phyloP scores from a whole-genome alignment of 2,888 invertebrate genomes.

The Phyllotreta striolata region DNA sequence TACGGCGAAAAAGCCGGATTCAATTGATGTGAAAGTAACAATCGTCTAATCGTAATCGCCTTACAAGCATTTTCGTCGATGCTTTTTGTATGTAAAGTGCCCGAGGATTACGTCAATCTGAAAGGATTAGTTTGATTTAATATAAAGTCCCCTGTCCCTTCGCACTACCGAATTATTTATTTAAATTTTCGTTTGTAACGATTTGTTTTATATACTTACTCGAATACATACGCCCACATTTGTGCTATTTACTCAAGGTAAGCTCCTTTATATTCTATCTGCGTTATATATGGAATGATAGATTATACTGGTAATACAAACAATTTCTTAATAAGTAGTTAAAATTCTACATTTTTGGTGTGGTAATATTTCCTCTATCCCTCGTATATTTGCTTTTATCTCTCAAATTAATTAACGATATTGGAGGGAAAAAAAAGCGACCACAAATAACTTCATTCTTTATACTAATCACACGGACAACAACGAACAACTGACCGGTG shows the following conservation, averaged over 20 bases:
- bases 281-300: not conserved
- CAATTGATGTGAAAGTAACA: slow-evolving; percentile 13
- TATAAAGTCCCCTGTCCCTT: slow-evolving; percentile 8
- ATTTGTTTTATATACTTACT: slow-evolving; percentile 7
- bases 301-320: not conserved
- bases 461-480: not conserved
- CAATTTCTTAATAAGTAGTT: not conserved
- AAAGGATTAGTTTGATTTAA: slow-evolving; percentile 12
- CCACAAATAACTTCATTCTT: slow-evolving; percentile 11
- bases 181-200: slow-evolving; percentile 2
- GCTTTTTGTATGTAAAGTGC: not conserved
- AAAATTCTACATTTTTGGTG: not conserved
- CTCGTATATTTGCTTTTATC: not conserved
- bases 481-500: not conserved
- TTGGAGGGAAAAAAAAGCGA: not conserved
- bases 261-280: not conserved
- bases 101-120: slow-evolving; percentile 11
- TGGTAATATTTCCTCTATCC: not conserved
- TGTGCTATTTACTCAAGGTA: not conserved
- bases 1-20: not conserved
- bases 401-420: not conserved
- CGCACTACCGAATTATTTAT: slow-evolving; percentile 6
- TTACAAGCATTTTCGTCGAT: slow-evolving; percentile 18
- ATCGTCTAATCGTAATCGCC: slow-evolving; percentile 9
- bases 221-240: not conserved